Conservation (phyloP, 1,140 invertebrate species). For the Pteromalus puparum region DNA sequence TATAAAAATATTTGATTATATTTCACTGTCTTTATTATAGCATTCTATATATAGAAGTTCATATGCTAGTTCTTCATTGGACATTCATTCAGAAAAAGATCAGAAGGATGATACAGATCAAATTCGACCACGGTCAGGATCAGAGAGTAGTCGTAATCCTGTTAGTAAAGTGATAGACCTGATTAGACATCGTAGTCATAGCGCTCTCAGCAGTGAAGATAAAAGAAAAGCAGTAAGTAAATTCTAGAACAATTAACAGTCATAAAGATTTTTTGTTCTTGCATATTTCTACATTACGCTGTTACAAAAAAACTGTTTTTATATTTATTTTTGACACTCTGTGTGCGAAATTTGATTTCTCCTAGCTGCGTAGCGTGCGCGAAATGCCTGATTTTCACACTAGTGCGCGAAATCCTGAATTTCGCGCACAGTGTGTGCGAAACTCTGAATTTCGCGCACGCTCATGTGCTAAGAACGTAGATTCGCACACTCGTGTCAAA, state of each 20-base stretch:
- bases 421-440: no score
- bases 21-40: slow-evolving; percentile 55
- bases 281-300: no score
- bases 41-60: slow-evolving; percentile 68
- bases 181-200: slow-evolving; percentile 87
- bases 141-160: slow-evolving; percentile 78
- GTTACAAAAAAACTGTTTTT: no score
- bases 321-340: no score
- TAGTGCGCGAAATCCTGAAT: no score
- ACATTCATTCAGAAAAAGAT: slow-evolving; percentile 67
- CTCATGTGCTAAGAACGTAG: no score
- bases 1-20: background rate
- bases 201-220: slow-evolving; percentile 82
- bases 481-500: no score
- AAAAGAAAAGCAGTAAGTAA: slow-evolving; percentile 85
- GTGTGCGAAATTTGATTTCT: no score
- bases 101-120: slow-evolving; percentile 64
- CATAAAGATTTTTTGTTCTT: no score
- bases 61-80: slow-evolving; percentile 66
- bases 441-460: no score
- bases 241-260: background rate
- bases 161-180: slow-evolving; percentile 94
- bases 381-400: no score
- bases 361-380: no score
- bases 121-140: slow-evolving; percentile 74